Percentiles rank a stretch among this genome's conserved stretches.
Conservation (phyloP, 2,888 invertebrate species). For the Eulithis prunata region DNA sequence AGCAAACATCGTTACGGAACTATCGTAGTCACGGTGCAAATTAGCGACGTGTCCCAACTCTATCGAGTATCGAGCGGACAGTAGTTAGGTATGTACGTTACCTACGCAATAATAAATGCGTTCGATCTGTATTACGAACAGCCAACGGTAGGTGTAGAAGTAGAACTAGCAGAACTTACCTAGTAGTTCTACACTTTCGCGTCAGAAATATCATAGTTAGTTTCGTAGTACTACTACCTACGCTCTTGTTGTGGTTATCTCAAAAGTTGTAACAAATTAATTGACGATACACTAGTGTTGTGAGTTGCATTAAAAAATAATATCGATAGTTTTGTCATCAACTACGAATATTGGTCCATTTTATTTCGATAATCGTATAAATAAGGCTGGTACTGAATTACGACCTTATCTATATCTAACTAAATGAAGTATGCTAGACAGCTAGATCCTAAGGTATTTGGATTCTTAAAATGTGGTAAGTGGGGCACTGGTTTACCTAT, state of each 20-base stretch:
- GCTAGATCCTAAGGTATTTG: slow-evolving; percentile 25
- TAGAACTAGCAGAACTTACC: too few relatives aligned
- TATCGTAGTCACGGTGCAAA: slow-evolving; percentile 10
- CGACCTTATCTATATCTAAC: too few relatives aligned
- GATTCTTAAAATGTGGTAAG: slow-evolving; percentile 52
- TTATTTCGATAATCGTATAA: too few relatives aligned
- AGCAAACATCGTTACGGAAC: slow-evolving; percentile 4
- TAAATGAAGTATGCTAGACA: slow-evolving; percentile 51
- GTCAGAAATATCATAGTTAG: neutral
- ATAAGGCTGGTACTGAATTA: too few relatives aligned
- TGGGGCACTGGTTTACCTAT: slow-evolving; percentile 59
- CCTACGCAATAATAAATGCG: slow-evolving; percentile 2
- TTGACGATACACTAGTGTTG: too few relatives aligned
- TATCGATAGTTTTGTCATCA: too few relatives aligned
- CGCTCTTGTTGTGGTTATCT: slow-evolving; percentile 17
- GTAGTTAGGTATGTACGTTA: neutral
- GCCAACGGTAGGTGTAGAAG: neutral
- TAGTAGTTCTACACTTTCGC: slow-evolving; percentile 6
- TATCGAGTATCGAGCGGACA: neutral
- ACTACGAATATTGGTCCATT: too few relatives aligned
- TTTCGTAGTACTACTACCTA: neutral
- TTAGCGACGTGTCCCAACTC: slow-evolving; percentile 14
- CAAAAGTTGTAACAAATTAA: too few relatives aligned
- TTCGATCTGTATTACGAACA: slow-evolving; percentile 4
- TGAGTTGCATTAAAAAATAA: too few relatives aligned